Evolutionary conservation across 2,113 vertebrate genomes (phyloP).

Genomic region (Asarcornis scutulata): DNA sequence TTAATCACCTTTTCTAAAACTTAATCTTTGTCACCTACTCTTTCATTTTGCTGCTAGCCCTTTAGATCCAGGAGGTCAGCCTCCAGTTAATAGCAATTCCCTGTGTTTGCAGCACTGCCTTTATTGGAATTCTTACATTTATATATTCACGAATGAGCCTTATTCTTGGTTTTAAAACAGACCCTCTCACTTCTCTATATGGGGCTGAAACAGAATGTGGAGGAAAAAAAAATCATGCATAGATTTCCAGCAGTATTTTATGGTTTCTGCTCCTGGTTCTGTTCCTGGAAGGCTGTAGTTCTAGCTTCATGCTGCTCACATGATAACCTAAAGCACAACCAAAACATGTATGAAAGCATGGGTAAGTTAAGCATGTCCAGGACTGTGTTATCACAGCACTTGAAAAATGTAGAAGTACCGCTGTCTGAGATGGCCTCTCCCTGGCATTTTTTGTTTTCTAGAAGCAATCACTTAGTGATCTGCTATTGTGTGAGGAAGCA

Average conservation of each 20-base stretch:
- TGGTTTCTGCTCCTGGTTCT: not conserved
- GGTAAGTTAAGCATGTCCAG: rapidly evolving
- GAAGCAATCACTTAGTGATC: not conserved
- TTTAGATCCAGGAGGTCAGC: not conserved
- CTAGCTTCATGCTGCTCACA: not conserved
- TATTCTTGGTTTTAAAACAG: not conserved
- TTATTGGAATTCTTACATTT: not conserved
- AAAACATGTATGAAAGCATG: not conserved
- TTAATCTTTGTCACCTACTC: not conserved
- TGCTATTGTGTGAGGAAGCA: not conserved
- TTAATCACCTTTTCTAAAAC: not conserved
- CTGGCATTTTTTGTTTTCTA: not conserved
- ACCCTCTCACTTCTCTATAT: not conserved
- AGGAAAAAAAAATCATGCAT: rapidly evolving
- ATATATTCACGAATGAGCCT: not conserved
- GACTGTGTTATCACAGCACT: not conserved
- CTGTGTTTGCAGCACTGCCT: not conserved
- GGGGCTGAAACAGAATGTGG: not conserved
- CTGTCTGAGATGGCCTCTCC: not conserved
- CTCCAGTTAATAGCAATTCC: not conserved
- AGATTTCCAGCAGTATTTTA: not conserved
- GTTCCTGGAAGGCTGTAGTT: not conserved
- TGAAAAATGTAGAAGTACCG: not conserved
- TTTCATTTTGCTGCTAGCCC: not conserved
- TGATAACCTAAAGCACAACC: not conserved